phyloP scores from a whole-genome alignment of 1,140 invertebrate genomes.

The Aphelenchoides besseyi region DNA sequence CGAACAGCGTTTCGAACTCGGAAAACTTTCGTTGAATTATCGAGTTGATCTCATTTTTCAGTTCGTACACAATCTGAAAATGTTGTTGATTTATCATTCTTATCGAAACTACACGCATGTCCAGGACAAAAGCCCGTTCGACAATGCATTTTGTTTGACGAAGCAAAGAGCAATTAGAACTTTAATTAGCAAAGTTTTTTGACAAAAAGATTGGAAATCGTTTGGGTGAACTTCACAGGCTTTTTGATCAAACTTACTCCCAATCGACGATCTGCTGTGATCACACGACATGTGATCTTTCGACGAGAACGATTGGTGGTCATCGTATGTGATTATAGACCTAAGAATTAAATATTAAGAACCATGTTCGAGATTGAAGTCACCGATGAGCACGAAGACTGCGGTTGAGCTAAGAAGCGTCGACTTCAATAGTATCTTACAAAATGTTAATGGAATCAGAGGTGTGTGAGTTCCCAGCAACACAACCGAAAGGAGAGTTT shows the following conservation, averaged over 20 bases:
- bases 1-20: constrained; percentile 45
- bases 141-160: not conserved
- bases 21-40: constrained; percentile 29
- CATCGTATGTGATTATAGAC: not conserved
- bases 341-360: no score
- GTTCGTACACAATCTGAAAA: constrained; percentile 31
- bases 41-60: constrained; percentile 27
- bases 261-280: not conserved
- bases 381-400: no score
- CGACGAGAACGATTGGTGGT: constrained; percentile 2
- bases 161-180: not conserved
- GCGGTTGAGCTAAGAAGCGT: no score
- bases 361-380: no score
- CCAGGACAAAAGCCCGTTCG: not conserved
- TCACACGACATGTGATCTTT: not conserved
- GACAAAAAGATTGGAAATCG: no score
- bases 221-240: no score
- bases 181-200: not conserved
- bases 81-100: not conserved
- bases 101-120: not conserved
- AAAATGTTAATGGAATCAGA: no score
- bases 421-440: no score
- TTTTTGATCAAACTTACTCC: constrained; percentile 5
- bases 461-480: no score
- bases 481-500: no score